Base-by-base conservation (phyloP, 2,113 vertebrate genomes). In the Felis chaus region DNA sequence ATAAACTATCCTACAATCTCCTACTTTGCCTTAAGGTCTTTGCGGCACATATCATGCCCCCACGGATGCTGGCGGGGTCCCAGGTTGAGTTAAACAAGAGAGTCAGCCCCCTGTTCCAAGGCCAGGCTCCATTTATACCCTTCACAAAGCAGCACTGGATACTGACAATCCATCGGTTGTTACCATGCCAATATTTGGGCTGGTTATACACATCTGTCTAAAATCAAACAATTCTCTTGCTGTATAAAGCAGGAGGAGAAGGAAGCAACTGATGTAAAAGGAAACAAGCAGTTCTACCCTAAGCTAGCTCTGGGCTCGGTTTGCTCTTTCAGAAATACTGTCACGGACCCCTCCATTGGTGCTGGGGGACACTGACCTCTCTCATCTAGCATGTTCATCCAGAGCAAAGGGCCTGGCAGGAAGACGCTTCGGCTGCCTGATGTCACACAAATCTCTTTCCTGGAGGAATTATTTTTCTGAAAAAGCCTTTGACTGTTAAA, bases 151-250 rank as follows among this genome's bases (percentile, higher is more conserved):
- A 93, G 89, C 94, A 90, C 18, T 79, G 76, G 94, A 78, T 4
- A 0, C 96, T 57, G 83, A 99, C 98, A 99, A 98, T 97, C 33
- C 63, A 90, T 73, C 5, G 0, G 91, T 98, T 98, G 98, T 98
- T 98, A 76, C 5, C 31, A 90, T 53, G 36, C 93, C 96, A 95
- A 90, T 91, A 1, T 83, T 95, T 96, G 98, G 97, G 97, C 95
- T 89, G 82, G 71, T 81, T 94, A 97, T 85, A 97, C 82, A 36
- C 98, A 98, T 98, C 98, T 98, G 98, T 98, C 98, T 82, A 13
- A 96, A 92, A 15, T 19, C 16, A 98, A 98, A 99, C 99, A 99
- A 98, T 98, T 94, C 41, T 0, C 89, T 27, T 74, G 98, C 98
- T 99, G 98, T 98, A 74, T 89, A 82, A 96, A 96, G 82, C 93